phyloP scores from a whole-genome alignment of 2,888 invertebrate species.

The Corbicula japonica region DNA sequence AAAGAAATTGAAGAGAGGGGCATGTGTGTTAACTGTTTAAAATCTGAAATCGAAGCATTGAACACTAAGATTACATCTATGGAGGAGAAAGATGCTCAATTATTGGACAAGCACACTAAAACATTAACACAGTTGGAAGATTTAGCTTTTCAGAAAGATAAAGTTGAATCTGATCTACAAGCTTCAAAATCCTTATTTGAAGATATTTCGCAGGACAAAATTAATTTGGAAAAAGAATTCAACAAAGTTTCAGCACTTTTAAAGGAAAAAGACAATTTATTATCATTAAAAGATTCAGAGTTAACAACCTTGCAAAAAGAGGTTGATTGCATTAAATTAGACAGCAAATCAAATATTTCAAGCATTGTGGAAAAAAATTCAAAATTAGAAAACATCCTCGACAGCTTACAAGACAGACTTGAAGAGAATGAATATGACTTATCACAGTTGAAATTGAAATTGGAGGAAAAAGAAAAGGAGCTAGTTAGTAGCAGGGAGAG shows the following conservation, averaged over 20 bases:
- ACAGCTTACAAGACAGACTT: slow-evolving; percentile 31
- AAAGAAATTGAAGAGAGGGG: not conserved
- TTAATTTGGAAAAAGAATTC: too few relatives aligned
- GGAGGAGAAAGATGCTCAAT: not conserved
- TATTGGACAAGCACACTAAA: not conserved
- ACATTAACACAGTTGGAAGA: not conserved
- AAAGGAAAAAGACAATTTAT: not conserved
- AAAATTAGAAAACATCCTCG: slow-evolving; percentile 23
- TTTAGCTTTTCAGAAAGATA: slow-evolving; percentile 1
- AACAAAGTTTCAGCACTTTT: too few relatives aligned
- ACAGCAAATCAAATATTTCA: not conserved
- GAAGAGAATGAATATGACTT: slow-evolving; percentile 33
- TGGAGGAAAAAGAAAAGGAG: slow-evolving; percentile 3
- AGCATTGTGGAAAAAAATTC: slow-evolving; percentile 21
- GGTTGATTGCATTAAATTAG: not conserved
- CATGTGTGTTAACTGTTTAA: too few relatives aligned
- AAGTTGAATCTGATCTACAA: not conserved
- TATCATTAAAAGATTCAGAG: slow-evolving; percentile 7
- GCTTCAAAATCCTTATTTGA: too few relatives aligned
- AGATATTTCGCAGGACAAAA: too few relatives aligned
- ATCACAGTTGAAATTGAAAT: slow-evolving; percentile 14
- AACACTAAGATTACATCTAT: too few relatives aligned
- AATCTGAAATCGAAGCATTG: too few relatives aligned
- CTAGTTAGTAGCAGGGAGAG: too few relatives aligned
- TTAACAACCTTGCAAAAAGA: slow-evolving; percentile 3